phyloP scores from a whole-genome alignment of 23 tunicate genomes.

The Styela plicata region DNA sequence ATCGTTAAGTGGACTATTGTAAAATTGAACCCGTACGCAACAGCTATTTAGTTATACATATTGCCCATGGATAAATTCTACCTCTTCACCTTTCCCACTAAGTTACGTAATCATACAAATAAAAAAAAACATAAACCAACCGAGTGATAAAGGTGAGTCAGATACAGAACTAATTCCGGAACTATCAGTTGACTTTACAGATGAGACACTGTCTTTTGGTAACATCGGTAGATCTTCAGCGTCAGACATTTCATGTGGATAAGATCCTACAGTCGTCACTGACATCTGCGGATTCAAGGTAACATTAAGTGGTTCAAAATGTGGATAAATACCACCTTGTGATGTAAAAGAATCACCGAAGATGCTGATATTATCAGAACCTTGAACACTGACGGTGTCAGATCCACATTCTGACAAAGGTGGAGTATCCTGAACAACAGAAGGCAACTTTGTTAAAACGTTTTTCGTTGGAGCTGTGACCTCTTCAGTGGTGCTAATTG shows the following conservation, averaged over 20 bases:
- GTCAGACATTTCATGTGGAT: background rate
- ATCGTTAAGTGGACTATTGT: too few species aligned
- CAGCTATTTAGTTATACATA: too few species aligned
- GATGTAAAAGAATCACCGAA: slow-evolving; percentile 12
- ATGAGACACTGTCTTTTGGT: background rate
- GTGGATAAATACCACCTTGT: background rate
- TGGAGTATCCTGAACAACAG: background rate
- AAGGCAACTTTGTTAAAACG: background rate
- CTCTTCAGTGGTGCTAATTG: background rate
- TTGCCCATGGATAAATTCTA: too few species aligned
- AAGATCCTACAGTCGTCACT: background rate
- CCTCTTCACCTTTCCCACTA: too few species aligned
- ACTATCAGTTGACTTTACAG: background rate
- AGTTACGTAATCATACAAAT: too few species aligned
- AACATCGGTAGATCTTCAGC: background rate
- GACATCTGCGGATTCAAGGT: background rate
- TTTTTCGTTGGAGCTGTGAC: background rate
- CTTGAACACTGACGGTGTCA: slow-evolving; percentile 61
- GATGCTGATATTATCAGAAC: slow-evolving; percentile 7
- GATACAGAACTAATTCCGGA: too few species aligned
- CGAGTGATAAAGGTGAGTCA: background rate
- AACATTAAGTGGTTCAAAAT: background rate
- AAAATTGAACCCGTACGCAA: too few species aligned
- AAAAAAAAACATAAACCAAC: too few species aligned
- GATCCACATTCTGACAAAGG: slow-evolving; percentile 51